phyloP scores from a whole-genome alignment of 1,140 invertebrate genomes.

The Caerostris darwini region DNA sequence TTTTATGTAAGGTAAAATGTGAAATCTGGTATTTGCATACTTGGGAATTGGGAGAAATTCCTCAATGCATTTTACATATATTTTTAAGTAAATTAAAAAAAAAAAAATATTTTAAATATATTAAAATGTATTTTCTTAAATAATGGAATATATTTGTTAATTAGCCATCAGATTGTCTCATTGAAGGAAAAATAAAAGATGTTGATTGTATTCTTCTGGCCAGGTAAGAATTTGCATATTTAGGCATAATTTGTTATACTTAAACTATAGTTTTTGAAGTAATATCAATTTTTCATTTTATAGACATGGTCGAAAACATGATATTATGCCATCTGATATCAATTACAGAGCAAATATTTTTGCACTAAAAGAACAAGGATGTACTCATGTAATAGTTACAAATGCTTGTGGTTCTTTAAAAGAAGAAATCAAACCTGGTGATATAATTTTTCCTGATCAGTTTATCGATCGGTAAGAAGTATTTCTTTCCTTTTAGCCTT shows the following conservation, averaged over 20 bases:
- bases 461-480: slow-evolving; percentile 92
- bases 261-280: background rate
- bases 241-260: too few relatives aligned
- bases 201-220: slow-evolving; percentile 92
- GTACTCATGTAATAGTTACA: slow-evolving; percentile 95
- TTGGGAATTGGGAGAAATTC: too few relatives aligned
- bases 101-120: too few relatives aligned
- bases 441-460: slow-evolving; percentile 94
- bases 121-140: too few relatives aligned
- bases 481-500: background rate
- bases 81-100: too few relatives aligned
- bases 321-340: slow-evolving; percentile 89
- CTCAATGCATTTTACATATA: too few relatives aligned
- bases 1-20: too few relatives aligned
- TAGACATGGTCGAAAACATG: slow-evolving; percentile 94
- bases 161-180: slow-evolving; percentile 90
- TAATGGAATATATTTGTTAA: slow-evolving; percentile 39
- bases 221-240: slow-evolving; percentile 82
- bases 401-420: slow-evolving; percentile 96
- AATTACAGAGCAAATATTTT: slow-evolving; percentile 99
- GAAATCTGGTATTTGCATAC: too few relatives aligned
- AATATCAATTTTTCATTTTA: slow-evolving; percentile 72
- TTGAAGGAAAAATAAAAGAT: slow-evolving; percentile 89
- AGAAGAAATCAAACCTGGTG: slow-evolving; percentile 92
- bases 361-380: slow-evolving; percentile 93